Evolutionary conservation across 2,797 vertebrate species (phyloP).

Genomic region (Cirrhinus mrigala): DNA sequence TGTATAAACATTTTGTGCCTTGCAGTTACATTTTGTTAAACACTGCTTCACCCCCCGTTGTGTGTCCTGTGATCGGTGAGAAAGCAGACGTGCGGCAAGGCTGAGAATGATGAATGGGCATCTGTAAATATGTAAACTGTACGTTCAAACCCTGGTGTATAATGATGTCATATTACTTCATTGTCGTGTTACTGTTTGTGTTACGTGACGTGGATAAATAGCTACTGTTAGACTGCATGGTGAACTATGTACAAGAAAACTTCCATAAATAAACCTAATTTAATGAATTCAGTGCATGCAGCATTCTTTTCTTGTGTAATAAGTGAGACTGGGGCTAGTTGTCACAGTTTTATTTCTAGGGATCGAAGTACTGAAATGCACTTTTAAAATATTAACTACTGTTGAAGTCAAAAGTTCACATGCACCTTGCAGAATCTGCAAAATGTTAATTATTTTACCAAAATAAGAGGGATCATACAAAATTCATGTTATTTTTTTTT

Average conservation of each 20-base stretch:
- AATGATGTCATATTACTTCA: slow-evolving; percentile 87
- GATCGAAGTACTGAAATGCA: not conserved
- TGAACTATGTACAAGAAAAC: slow-evolving; percentile 80
- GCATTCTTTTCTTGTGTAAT: slow-evolving; percentile 17
- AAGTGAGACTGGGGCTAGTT: not conserved
- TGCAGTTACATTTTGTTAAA: slow-evolving; percentile 92
- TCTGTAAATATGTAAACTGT: slow-evolving; percentile 91
- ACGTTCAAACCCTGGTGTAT: slow-evolving; percentile 85
- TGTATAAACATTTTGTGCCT: slow-evolving; percentile 90
- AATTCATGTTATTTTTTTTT: too few relatives aligned
- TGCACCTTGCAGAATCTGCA: too few relatives aligned
- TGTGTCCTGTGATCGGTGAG: slow-evolving; percentile 70
- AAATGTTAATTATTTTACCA: too few relatives aligned
- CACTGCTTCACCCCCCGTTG: slow-evolving; percentile 82
- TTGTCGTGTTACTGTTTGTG: slow-evolving; percentile 85
- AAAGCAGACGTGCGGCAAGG: slow-evolving; percentile 74
- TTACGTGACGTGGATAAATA: slow-evolving; percentile 91
- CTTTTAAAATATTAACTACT: not conserved
- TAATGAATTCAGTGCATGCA: slow-evolving; percentile 73
- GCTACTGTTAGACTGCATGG: slow-evolving; percentile 94
- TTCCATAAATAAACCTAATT: slow-evolving; percentile 92
- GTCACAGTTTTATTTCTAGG: not conserved
- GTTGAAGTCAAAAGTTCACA: too few relatives aligned
- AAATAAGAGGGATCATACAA: too few relatives aligned
- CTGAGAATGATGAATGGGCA: slow-evolving; percentile 83